Conservation (phyloP, 2,888 invertebrate genomes). For the Tupiocoris notatus region DNA sequence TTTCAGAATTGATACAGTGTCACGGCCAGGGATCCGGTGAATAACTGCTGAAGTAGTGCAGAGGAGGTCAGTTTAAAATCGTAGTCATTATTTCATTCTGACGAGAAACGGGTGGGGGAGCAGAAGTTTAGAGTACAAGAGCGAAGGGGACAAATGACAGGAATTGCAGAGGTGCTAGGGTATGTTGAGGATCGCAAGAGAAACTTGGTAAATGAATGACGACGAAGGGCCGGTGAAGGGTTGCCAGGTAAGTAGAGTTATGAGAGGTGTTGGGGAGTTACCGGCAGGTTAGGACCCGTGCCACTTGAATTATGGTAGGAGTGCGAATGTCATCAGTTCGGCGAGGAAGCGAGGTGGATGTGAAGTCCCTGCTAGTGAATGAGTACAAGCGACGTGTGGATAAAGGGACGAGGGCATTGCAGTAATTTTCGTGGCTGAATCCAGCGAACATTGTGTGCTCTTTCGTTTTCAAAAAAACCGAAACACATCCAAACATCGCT, state of each 20-base stretch:
- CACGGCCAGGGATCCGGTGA: neutral
- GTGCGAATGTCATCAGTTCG: neutral
- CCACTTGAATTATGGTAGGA: neutral
- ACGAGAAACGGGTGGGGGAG: neutral
- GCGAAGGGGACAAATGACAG: neutral
- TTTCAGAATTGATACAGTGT: neutral
- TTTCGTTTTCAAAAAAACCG: no score
- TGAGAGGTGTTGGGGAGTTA: neutral
- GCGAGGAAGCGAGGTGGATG: neutral
- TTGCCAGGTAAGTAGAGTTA: neutral
- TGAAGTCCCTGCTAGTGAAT: neutral
- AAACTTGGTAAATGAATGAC: neutral
- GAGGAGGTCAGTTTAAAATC: neutral
- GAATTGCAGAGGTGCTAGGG: neutral
- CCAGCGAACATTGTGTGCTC: no score
- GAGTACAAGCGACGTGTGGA: neutral
- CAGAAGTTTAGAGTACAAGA: neutral
- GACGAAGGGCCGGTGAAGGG: neutral
- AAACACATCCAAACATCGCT: no score
- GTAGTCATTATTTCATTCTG: neutral
- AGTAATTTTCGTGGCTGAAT: no score
- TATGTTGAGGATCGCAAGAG: no score
- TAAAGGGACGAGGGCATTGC: neutral
- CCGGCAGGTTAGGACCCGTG: neutral
- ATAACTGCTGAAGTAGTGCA: neutral